Percentiles rank a stretch among this genome's conserved stretches.
These are phyloP conservation scores for Horisme vitalbata DNA, from an alignment of 2,888 invertebrate species.

Conservation along the genomic window DNA sequence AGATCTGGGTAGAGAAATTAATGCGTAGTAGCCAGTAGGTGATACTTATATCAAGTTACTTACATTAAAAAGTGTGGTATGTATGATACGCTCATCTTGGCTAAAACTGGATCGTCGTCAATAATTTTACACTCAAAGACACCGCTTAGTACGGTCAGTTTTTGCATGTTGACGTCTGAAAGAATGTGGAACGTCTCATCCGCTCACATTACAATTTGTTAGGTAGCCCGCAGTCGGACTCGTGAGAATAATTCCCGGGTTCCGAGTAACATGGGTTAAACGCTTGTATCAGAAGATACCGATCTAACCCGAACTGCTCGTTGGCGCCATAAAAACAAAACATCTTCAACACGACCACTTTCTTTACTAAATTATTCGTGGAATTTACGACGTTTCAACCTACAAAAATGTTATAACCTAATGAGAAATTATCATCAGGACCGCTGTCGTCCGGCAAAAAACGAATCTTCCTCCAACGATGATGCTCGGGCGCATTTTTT, in stretches of 20 bases:
- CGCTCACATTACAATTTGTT: slow-evolving; percentile 72
- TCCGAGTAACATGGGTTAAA: slow-evolving; percentile 81
- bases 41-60: slow-evolving; percentile 41
- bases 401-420: slow-evolving; percentile 81
- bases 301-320: slow-evolving; percentile 77
- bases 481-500: slow-evolving; percentile 66
- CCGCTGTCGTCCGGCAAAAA: slow-evolving; percentile 70
- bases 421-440: slow-evolving; percentile 81
- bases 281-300: slow-evolving; percentile 78
- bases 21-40: slow-evolving; percentile 37
- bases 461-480: slow-evolving; percentile 60
- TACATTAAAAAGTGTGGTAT: neutral
- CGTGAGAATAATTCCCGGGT: slow-evolving; percentile 76
- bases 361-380: slow-evolving; percentile 81
- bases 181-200: slow-evolving; percentile 52
- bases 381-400: slow-evolving; percentile 79
- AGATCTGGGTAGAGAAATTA: slow-evolving; percentile 42
- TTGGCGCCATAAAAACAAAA: slow-evolving; percentile 83
- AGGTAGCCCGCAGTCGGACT: slow-evolving; percentile 54
- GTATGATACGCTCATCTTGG: slow-evolving; percentile 9
- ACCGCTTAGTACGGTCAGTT: slow-evolving; percentile 11
- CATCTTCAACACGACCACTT: slow-evolving; percentile 77
- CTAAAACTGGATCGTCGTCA: slow-evolving; percentile 22
- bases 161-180: slow-evolving; percentile 32
- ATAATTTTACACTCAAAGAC: slow-evolving; percentile 15